phyloP scores from a whole-genome alignment of 2,797 vertebrate species.

The Podarcis siculus region DNA sequence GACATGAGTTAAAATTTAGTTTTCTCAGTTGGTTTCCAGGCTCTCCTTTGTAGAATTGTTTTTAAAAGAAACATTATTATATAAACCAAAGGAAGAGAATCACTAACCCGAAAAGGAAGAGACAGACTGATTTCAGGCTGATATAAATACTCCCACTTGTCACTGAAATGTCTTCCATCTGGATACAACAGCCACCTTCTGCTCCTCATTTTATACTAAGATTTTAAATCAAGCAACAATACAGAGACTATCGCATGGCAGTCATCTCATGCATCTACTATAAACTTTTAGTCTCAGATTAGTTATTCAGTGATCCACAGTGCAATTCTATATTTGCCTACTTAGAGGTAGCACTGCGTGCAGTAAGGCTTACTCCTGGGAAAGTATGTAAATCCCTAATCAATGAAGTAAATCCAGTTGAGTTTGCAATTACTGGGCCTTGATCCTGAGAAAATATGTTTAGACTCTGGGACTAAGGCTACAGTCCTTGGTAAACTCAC shows the following conservation, averaged over 20 bases:
- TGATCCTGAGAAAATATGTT: background rate
- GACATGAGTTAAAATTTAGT: background rate
- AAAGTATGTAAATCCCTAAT: too few relatives aligned
- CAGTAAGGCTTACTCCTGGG: too few relatives aligned
- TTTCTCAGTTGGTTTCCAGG: background rate
- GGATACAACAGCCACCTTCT: background rate
- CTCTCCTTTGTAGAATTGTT: background rate
- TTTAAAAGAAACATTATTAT: constrained; percentile 9
- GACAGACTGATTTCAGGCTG: background rate
- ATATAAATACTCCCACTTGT: background rate
- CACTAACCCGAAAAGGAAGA: background rate
- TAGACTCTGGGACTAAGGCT: background rate
- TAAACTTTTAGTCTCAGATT: too few relatives aligned
- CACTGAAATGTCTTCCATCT: constrained; percentile 12
- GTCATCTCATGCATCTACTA: background rate
- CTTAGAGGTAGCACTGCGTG: too few relatives aligned
- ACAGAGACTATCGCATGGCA: background rate
- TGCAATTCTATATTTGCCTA: too few relatives aligned
- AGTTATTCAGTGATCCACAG: too few relatives aligned
- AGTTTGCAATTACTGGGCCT: background rate
- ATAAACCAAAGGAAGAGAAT: background rate
- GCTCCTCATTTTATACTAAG: background rate
- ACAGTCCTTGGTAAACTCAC: background rate
- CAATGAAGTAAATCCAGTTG: too few relatives aligned
- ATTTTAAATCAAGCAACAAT: background rate